phyloP scores from a whole-genome alignment of 2,888 invertebrate genomes.

The Drosophila robusta region DNA sequence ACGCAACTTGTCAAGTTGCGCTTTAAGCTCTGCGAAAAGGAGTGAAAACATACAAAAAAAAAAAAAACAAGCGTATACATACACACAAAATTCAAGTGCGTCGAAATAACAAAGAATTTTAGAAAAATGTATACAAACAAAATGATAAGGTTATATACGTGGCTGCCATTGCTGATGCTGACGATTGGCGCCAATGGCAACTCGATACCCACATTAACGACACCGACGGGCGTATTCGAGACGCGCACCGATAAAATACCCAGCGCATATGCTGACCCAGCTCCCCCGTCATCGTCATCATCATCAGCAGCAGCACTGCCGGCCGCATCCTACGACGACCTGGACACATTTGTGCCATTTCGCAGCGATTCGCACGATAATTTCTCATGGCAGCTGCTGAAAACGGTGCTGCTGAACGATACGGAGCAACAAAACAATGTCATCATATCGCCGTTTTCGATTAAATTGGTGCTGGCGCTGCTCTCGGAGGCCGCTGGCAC shows the following conservation, averaged over 20 bases:
- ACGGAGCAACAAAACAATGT: conserved; percentile 86
- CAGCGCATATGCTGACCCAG: conserved; percentile 4
- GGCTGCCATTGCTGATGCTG: conserved; percentile 30
- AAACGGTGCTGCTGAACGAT: conserved; percentile 84
- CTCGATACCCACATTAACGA: conserved; percentile 57
- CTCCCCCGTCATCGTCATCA: not conserved
- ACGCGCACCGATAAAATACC: conserved; percentile 61
- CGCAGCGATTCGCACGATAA: conserved; percentile 86
- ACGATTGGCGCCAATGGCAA: conserved; percentile 43
- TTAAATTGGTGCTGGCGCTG: conserved; percentile 90
- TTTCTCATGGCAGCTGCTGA: conserved; percentile 89
- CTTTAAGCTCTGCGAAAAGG: conserved; percentile 38
- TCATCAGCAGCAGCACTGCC: conserved; percentile 3
- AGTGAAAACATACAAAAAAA: conserved; percentile 28
- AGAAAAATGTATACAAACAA: conserved; percentile 41
- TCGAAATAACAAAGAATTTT: conserved; percentile 1
- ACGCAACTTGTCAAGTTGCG: conserved; percentile 42
- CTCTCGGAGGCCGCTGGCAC: conserved; percentile 89
- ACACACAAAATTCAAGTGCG: conserved; percentile 23
- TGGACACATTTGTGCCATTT: conserved; percentile 83
- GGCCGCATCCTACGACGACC: conserved; percentile 56
- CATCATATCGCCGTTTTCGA: conserved; percentile 91
- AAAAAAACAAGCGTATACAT: conserved; percentile 18
- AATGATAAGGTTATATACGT: conserved; percentile 37
- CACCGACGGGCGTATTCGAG: conserved; percentile 72